Base-by-base conservation (phyloP, 2,113 vertebrate genomes). In the Phasianus colchicus region DNA sequence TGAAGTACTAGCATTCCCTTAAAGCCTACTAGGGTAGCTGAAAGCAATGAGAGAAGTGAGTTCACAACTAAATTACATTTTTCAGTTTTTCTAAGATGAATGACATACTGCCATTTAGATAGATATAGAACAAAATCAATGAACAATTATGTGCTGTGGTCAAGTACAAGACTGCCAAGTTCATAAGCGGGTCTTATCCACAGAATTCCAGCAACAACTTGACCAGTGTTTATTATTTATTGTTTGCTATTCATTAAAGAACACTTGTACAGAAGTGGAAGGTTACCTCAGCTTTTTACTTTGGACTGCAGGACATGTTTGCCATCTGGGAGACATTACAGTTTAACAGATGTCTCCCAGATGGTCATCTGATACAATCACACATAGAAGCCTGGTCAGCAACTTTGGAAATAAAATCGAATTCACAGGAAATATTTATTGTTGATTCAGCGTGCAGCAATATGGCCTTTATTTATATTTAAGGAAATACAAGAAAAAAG, bases 281-380 rank as follows among this genome's bases (percentile, higher is more conserved):
- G 61, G 55, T 88, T 89, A 89, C 70, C 83, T 79, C 48, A 64
- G 34, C 29, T 67, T 92, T 86, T 88, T 91, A 83, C 65, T 58
- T 57, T 77, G 42, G 58, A 83, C 81, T 80, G 79, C 82, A 86
- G 71, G 70, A 50, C 83, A 79, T 21, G 14, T 78, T 82, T 43
- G 48, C 71, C 52, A 19, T 64, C 69, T 87, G 86, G 64, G 86
- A 94, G 71, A 93, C 63, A 90, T 70, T 95, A 77, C 43, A 91
- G 87, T 57, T 89, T 76, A 90, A 77, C 96, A 95, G 93, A 95
- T 97, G 95, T 89, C 81, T 95, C 80, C 87, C 95, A 97, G 95
- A 92, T 96, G 94, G 85, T 72, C 69, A 77, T 69, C 73, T 79
- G 83, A 88, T 74, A 85, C 34, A 90, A 73, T 73, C 55, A 11